Evolutionary conservation across 2,888 invertebrate genomes (phyloP).

Genomic region (Odontocolon sp.): DNA sequence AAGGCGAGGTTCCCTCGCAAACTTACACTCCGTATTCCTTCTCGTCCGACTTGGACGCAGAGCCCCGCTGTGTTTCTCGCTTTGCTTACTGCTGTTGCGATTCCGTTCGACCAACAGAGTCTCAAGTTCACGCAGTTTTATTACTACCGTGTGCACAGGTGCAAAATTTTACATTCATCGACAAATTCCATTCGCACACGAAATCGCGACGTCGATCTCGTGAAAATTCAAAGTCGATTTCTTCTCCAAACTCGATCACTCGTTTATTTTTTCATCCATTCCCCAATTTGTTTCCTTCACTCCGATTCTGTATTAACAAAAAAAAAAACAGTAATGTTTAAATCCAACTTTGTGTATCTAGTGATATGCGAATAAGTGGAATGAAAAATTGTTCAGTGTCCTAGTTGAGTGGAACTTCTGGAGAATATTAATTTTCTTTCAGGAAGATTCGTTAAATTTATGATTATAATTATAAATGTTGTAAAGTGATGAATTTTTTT

Average conservation of each 20-base stretch:
- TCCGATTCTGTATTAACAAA: too few relatives aligned
- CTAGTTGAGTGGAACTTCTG: background rate
- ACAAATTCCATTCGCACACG: background rate
- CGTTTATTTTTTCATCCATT: too few relatives aligned
- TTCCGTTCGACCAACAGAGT: background rate
- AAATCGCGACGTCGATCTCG: background rate
- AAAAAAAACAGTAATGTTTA: too few relatives aligned
- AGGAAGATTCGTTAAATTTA: background rate
- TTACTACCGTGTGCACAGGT: constrained; percentile 29
- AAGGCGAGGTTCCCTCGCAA: constrained; percentile 54
- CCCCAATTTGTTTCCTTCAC: too few relatives aligned
- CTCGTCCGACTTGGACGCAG: constrained; percentile 40
- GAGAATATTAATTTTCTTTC: background rate
- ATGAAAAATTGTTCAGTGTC: constrained; percentile 2
- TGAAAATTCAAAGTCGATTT: too few relatives aligned
- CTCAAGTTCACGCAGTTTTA: constrained; percentile 42
- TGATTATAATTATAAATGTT: too few relatives aligned
- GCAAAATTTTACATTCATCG: background rate
- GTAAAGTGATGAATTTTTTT: too few relatives aligned
- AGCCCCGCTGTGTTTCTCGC: constrained; percentile 4
- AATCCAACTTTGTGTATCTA: background rate
- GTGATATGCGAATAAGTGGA: background rate
- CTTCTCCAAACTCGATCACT: too few relatives aligned
- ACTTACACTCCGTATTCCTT: constrained; percentile 55
- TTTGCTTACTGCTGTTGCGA: background rate